Evolutionary conservation across 2,113 vertebrate genomes (phyloP).

Genomic region (Thunnus thynnus): DNA sequence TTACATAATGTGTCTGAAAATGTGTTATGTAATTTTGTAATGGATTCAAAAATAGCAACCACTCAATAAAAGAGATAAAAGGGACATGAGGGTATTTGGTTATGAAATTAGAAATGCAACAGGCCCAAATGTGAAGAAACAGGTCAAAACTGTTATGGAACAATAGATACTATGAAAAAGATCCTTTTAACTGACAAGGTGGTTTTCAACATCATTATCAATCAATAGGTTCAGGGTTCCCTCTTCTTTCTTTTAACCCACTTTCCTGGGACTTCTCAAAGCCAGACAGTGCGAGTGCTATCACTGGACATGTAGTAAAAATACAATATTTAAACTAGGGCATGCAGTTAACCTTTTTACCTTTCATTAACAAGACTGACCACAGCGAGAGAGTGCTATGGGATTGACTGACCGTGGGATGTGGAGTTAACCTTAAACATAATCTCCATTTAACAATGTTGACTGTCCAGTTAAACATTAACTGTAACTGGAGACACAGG

Average conservation of each 20-base stretch:
- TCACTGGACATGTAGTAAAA: slow-evolving; percentile 55
- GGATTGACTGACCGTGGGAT: slow-evolving; percentile 4
- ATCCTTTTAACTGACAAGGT: slow-evolving; percentile 31
- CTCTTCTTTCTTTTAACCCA: slow-evolving; percentile 64
- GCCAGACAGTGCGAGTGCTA: slow-evolving; percentile 54
- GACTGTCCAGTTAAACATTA: slow-evolving; percentile 53
- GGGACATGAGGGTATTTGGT: slow-evolving; percentile 15
- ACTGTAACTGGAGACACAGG: slow-evolving; percentile 5
- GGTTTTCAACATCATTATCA: slow-evolving; percentile 39
- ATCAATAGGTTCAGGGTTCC: slow-evolving; percentile 76
- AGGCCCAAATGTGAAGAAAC: not conserved
- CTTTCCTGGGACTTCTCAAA: slow-evolving; percentile 64
- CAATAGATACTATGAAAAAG: slow-evolving; percentile 13
- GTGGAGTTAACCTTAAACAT: slow-evolving; percentile 16
- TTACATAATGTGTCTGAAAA: slow-evolving; percentile 37
- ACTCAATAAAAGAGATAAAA: slow-evolving; percentile 42
- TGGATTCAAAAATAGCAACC: slow-evolving; percentile 46
- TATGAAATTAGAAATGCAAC: slow-evolving; percentile 27
- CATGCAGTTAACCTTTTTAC: slow-evolving; percentile 56
- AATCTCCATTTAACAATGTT: slow-evolving; percentile 18
- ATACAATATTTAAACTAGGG: slow-evolving; percentile 73
- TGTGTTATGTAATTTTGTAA: slow-evolving; percentile 32
- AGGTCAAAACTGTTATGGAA: slow-evolving; percentile 26
- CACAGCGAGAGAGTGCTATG: slow-evolving; percentile 5
- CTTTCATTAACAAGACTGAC: slow-evolving; percentile 21